Evolutionary conservation across 1,140 invertebrate species (phyloP), one percentile per base, ranked within the genome.

Genomic region (Stenopsyche tienmushanensis): DNA sequence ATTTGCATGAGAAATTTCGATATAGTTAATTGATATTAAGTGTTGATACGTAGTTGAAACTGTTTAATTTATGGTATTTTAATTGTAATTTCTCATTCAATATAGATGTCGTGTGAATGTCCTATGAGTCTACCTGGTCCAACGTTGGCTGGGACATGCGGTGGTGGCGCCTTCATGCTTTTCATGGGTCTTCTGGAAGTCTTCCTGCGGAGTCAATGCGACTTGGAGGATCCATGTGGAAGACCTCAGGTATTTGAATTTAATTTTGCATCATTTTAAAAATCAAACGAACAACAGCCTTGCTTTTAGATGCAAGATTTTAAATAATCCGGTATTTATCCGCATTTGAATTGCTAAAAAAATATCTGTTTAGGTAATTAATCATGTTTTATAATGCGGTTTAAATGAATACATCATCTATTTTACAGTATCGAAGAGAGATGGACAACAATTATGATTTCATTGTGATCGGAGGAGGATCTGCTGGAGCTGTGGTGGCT

Each of bases 391-490:
- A n/a, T n/a, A n/a, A n/a, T n/a, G n/a, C n/a, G n/a, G n/a, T n/a
- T n/a, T n/a, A n/a, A n/a, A 52, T 20, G 18, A 21, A 21, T 52
- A 10, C 9, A 21, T 7, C 10, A 17, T 58, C 23, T 58, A 1
- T 23, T 62, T 65, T 76, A 45, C 72, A 88, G 83, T 83, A 78
- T 66, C 79, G 83, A 18, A 76, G 78, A 1, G 78, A 84, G 57
- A 84, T 84, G 72, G 84, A 86, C 71, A 80, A 80, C 1, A 86
- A 87, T 71, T 93, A 93, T 76, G 90, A 93, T 77, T 93, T 93
- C 78, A 89, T 93, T 66, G 86, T 93, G 20, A 88, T 96, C 57
- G 94, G 94, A 1, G 92, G 90, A 2, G 94, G 94, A 0, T 93
- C 92, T 10, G 90, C 90, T 0, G 93, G 92, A 7, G 84, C 88